Evolutionary conservation across 2,797 vertebrate genomes (phyloP).

Genomic region (Hypotaenidia philippensis): DNA sequence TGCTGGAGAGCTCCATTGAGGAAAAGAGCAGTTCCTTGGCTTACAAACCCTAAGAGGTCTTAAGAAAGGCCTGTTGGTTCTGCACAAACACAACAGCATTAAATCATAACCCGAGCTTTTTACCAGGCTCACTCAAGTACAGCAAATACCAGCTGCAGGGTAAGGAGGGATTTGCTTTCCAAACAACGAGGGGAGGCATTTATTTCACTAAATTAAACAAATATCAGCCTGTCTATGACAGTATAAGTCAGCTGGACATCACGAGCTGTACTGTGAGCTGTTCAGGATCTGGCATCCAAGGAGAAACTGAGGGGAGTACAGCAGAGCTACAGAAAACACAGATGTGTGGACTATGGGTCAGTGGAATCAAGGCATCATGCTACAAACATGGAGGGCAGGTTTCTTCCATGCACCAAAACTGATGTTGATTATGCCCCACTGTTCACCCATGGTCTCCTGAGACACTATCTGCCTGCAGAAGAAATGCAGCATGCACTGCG

Average conservation of each 20-base stretch:
- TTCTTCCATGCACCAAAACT: neutral
- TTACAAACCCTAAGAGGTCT: neutral
- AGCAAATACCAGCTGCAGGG: slow-evolving; percentile 44
- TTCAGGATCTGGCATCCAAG: neutral
- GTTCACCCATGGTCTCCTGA: neutral
- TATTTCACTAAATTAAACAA: slow-evolving; percentile 67
- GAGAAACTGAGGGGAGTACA: neutral
- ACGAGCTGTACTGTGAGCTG: neutral
- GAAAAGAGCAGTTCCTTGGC: slow-evolving; percentile 3
- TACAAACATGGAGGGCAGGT: neutral
- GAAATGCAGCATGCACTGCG: neutral
- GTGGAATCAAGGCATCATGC: neutral
- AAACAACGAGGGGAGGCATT: slow-evolving; percentile 34
- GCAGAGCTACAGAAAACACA: neutral
- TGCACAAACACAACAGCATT: slow-evolving; percentile 31
- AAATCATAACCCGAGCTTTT: slow-evolving; percentile 33
- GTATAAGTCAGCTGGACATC: slow-evolving; percentile 33
- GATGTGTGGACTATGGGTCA: neutral
- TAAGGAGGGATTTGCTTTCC: slow-evolving; percentile 49
- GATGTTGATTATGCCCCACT: neutral
- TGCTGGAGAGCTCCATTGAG: neutral
- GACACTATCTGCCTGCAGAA: neutral
- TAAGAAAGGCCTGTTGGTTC: neutral
- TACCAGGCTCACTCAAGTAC: slow-evolving; percentile 26
- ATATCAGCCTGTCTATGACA: slow-evolving; percentile 53